phyloP scores from a whole-genome alignment of 2,797 vertebrate genomes.

The Anisognathus igniventris region DNA sequence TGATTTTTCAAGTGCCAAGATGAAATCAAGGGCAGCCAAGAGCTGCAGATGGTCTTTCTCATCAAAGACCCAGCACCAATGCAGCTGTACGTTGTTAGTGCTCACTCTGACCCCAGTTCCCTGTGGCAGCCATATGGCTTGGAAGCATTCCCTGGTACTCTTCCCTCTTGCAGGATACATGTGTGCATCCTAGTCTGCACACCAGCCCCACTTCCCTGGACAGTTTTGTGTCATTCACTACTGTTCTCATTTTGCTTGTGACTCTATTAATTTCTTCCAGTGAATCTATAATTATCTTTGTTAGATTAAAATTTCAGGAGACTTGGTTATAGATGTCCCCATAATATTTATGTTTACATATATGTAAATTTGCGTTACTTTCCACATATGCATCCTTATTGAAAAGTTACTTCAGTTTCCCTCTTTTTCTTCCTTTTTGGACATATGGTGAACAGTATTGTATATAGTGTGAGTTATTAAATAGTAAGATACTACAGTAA shows the following conservation, averaged over 20 bases:
- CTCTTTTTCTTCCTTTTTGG: background rate
- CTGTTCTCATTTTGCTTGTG: background rate
- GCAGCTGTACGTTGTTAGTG: accelerated
- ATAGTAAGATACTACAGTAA: background rate
- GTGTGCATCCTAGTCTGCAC: background rate
- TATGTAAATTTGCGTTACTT: background rate
- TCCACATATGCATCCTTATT: background rate
- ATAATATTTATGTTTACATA: background rate
- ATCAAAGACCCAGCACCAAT: background rate
- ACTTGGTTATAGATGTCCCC: background rate
- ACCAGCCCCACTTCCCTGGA: accelerated
- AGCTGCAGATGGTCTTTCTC: background rate
- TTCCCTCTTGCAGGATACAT: background rate
- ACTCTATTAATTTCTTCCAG: background rate
- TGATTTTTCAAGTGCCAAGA: background rate
- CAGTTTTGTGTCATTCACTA: accelerated
- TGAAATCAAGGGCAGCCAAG: background rate
- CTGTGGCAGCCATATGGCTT: background rate
- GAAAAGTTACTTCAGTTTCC: background rate
- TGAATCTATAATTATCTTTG: background rate
- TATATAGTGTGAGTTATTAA: background rate
- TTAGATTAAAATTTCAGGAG: background rate
- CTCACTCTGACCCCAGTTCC: background rate
- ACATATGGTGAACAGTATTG: background rate
- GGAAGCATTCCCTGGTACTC: background rate